Conservation (phyloP, 2,888 invertebrate genomes). For the Therioaphis trifolii region DNA sequence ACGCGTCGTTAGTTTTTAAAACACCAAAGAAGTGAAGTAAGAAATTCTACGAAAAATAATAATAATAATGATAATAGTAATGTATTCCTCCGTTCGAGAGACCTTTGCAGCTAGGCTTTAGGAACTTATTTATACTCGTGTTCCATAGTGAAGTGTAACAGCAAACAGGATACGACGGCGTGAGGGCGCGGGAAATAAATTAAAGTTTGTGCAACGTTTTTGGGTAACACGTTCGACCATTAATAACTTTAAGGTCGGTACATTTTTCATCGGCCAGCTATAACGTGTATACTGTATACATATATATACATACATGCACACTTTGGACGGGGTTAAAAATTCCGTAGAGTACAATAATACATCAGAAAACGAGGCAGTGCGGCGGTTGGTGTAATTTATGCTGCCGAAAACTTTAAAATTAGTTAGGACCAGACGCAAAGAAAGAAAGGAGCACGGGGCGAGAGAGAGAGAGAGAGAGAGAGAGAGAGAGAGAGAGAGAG, state of each 20-base stretch:
- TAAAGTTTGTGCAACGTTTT: conserved; percentile 61
- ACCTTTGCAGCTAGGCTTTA: conserved; percentile 29
- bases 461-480: neutral
- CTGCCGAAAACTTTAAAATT: conserved; percentile 61
- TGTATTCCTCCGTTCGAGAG: conserved; percentile 18
- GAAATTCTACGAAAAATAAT: conserved; percentile 44
- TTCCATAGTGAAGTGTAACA: conserved; percentile 45
- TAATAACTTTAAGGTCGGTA: conserved; percentile 61
- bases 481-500: conserved; percentile 11
- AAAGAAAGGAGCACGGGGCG: neutral
- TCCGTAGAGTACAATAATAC: conserved; percentile 61
- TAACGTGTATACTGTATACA: conserved; percentile 43
- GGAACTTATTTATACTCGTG: conserved; percentile 56
- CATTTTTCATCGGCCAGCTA: conserved; percentile 61
- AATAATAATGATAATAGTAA: conserved; percentile 20
- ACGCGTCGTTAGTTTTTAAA: neutral
- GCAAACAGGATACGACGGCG: neutral
- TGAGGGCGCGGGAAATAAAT: conserved; percentile 44
- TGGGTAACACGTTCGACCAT: conserved; percentile 59
- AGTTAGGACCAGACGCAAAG: conserved; percentile 49
- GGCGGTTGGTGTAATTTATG: conserved; percentile 59
- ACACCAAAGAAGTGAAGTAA: conserved; percentile 16
- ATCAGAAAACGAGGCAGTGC: conserved; percentile 41
- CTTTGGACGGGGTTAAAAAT: conserved; percentile 61
- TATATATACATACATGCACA: neutral